Base-by-base conservation (phyloP, 2,113 vertebrate genomes). In the Chinchilla lanigera region DNA sequence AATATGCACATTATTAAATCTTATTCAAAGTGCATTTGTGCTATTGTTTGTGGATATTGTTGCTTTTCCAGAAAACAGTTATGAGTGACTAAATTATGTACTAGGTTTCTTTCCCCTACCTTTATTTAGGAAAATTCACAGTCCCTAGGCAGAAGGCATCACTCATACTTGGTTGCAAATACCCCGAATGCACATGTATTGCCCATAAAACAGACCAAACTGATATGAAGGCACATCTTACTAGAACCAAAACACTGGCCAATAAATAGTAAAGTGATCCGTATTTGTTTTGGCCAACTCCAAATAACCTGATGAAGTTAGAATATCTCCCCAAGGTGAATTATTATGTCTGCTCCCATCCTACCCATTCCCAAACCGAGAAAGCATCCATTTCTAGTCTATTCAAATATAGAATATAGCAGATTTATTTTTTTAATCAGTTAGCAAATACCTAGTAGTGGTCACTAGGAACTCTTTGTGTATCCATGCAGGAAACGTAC, bases 1-100 rank as follows among this genome's bases (percentile, higher is more conserved):
- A 95, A 83, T 47, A 84, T 61, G 33, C 11, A 86, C 17, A 26
- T 58, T 81, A 85, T 71, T 58, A 90, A 95, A 90, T 86, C 38
- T 84, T 94, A 20, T 65, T 96, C 67, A 90, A 84, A 47, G 78
- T 13, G 20, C 14, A 92, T 20, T 35, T 71, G 13, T 83, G 35
- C 26, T 86, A 54, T 30, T 89, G 65, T 17, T 93, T 50, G 60
- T 22, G 85, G 41, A 90, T 77, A 56, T n/a, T 85, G 44, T 41
- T 89, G 47, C 17, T 52, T 97, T 95, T 87, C 73, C 80, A 90
- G 71, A 82, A 69, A 95, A 83, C 56, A 26, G 5, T 35, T 33
- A 47, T 77, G 47, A 80, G 44, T 50, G 12, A 4, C 47, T 52
- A 50, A 33, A 38, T 54, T 80, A 50, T 41, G 35, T 35, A 67